Conservation (phyloP, 2,113 vertebrate genomes). For the Calyptommatus sinebrachiatus region DNA sequence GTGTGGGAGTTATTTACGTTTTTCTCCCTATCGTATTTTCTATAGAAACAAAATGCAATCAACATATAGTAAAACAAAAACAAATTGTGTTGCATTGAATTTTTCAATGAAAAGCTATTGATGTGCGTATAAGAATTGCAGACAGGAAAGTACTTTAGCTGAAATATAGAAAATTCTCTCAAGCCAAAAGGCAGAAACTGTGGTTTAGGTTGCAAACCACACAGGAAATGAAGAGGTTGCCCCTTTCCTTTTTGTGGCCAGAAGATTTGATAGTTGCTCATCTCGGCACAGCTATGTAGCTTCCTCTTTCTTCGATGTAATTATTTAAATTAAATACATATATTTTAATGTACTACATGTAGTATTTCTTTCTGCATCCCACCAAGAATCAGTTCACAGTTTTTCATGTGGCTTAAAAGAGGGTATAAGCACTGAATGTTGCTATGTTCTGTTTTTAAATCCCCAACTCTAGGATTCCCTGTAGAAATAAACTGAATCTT, state of each 20-base stretch:
- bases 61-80: too few species aligned
- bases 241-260: slow-evolving; percentile 74
- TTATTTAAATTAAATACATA: slow-evolving; percentile 39
- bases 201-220: slow-evolving; percentile 76
- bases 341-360: slow-evolving; percentile 43
- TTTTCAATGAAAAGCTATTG: slow-evolving; percentile 13
- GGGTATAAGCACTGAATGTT: too few species aligned
- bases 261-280: slow-evolving; percentile 65
- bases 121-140: slow-evolving; percentile 35
- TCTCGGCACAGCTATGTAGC: slow-evolving; percentile 54
- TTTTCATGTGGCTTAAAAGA: slow-evolving; percentile 18
- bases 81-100: too few species aligned
- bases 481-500: too few species aligned
- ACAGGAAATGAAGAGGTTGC: slow-evolving; percentile 72
- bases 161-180: slow-evolving; percentile 63
- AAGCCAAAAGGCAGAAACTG: slow-evolving; percentile 67
- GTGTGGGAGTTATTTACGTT: not conserved
- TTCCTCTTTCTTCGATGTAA: slow-evolving; percentile 51
- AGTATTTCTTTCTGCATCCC: slow-evolving; percentile 41
- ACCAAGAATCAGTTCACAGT: slow-evolving; percentile 45
- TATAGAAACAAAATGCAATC: not conserved
- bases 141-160: slow-evolving; percentile 47
- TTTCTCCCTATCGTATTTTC: not conserved
- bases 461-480: too few species aligned
- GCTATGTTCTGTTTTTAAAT: too few species aligned